These are phyloP conservation scores for Pleuronectes platessa DNA, from an alignment of 2,113 vertebrate genomes.

Conservation along the genomic window DNA sequence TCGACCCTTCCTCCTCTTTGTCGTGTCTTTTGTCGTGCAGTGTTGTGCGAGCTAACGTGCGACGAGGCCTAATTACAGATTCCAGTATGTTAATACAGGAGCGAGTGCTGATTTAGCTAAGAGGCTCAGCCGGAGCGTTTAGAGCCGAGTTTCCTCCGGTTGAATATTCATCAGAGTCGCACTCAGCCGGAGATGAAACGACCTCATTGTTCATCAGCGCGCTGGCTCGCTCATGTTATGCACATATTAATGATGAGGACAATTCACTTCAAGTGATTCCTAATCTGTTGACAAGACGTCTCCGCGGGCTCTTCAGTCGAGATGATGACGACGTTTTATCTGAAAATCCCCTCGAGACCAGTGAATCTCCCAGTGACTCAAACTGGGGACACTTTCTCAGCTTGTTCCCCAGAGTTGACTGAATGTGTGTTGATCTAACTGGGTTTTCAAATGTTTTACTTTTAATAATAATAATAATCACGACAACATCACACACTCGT, in stretches of 20 bases:
- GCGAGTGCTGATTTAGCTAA: slow-evolving; percentile 67
- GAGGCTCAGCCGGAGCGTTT: slow-evolving; percentile 65
- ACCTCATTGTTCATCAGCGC: slow-evolving; percentile 64
- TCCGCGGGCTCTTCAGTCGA: slow-evolving; percentile 58
- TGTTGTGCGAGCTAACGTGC: slow-evolving; percentile 45
- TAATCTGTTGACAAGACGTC: slow-evolving; percentile 73
- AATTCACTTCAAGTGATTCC: slow-evolving; percentile 64
- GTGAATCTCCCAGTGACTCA: background rate
- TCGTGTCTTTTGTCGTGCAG: slow-evolving; percentile 24
- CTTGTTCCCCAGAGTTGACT: too few relatives aligned
- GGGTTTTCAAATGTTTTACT: too few relatives aligned
- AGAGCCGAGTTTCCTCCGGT: slow-evolving; percentile 45
- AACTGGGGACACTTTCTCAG: background rate
- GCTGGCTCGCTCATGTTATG: slow-evolving; percentile 59
- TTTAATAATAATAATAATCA: too few relatives aligned
- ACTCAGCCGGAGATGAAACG: slow-evolving; percentile 65
- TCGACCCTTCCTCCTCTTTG: background rate
- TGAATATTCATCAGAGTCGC: slow-evolving; percentile 74
- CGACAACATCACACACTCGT: too few relatives aligned
- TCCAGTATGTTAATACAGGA: slow-evolving; percentile 64
- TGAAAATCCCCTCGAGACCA: slow-evolving; percentile 43
- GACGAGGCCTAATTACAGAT: slow-evolving; percentile 59
- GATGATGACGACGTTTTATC: slow-evolving; percentile 56
- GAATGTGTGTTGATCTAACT: too few relatives aligned
- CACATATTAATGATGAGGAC: slow-evolving; percentile 72